phyloP scores from a whole-genome alignment of 2,888 invertebrate genomes.

The Apoda limacodes region DNA sequence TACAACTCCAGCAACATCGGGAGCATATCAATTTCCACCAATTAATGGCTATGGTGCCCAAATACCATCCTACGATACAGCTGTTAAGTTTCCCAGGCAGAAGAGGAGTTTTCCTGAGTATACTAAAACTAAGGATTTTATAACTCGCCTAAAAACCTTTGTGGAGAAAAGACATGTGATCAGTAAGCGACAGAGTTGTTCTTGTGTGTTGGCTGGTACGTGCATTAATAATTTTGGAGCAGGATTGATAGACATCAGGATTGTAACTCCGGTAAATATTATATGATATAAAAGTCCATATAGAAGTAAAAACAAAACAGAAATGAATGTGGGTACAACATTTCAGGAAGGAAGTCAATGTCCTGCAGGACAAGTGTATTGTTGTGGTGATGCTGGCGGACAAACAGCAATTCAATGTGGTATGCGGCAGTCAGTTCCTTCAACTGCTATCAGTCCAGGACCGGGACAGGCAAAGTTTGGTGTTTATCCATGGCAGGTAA shows the following conservation, averaged over 20 bases:
- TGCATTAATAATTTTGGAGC: conserved; percentile 56
- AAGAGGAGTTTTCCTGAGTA: conserved; percentile 29
- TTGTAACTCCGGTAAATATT: conserved; percentile 68
- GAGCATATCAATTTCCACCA: conserved; percentile 36
- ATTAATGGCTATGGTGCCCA: conserved; percentile 44
- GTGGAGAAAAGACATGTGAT: conserved; percentile 29
- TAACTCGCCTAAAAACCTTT: conserved; percentile 14
- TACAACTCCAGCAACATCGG: conserved; percentile 44
- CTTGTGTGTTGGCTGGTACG: conserved; percentile 46
- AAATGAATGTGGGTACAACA: no score
- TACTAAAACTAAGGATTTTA: conserved; percentile 20
- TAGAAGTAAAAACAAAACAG: not conserved
- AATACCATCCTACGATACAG: conserved; percentile 36
- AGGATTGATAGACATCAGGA: conserved; percentile 72
- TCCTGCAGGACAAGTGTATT: conserved; percentile 50
- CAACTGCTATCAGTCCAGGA: conserved; percentile 36
- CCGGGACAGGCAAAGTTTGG: conserved; percentile 74
- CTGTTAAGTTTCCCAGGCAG: conserved; percentile 53
- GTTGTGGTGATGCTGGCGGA: conserved; percentile 36
- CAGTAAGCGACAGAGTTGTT: conserved; percentile 50
- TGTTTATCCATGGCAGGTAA: conserved; percentile 80
- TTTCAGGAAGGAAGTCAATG: no score
- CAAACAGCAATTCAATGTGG: conserved; percentile 48
- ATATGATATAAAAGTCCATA: not conserved
- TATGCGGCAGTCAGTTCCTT: conserved; percentile 39